Conservation (phyloP, 1,140 invertebrate genomes). For the Orius insidiosus region DNA sequence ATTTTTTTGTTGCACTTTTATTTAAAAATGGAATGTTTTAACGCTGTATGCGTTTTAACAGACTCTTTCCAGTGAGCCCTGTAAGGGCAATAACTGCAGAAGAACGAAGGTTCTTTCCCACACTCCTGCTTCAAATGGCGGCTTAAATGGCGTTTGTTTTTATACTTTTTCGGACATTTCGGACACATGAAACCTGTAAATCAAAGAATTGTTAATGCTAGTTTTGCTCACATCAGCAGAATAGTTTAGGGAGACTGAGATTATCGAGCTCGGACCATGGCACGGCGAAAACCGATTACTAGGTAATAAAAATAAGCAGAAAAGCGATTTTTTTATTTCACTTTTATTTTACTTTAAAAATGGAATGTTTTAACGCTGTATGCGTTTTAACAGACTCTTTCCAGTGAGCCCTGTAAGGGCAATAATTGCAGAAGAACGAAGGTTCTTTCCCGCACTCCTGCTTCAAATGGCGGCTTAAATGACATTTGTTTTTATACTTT, state of each 20-base stretch:
- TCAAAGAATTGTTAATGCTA: too few relatives aligned
- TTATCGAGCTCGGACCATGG: too few relatives aligned
- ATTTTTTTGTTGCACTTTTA: conserved; percentile 23
- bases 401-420: conserved; percentile 7
- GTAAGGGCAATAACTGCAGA: conserved; percentile 31
- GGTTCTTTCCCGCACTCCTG: conserved; percentile 3
- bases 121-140: conserved; percentile 29
- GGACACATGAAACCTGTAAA: conserved; percentile 21
- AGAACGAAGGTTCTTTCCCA: conserved; percentile 26
- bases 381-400: too few relatives aligned
- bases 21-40: too few relatives aligned
- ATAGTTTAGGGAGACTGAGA: too few relatives aligned
- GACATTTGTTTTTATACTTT: conserved; percentile 12
- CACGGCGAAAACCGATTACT: too few relatives aligned
- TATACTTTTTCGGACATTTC: conserved; percentile 6
- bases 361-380: too few relatives aligned
- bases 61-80: conserved; percentile 28
- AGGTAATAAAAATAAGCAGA: too few relatives aligned
- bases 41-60: conserved; percentile 26
- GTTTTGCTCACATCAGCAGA: too few relatives aligned
- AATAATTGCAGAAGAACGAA: not conserved
- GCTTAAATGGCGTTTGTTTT: conserved; percentile 27
- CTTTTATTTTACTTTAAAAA: too few relatives aligned
- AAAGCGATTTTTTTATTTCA: too few relatives aligned
- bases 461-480: conserved; percentile 9